Percentiles rank a stretch among this genome's conserved stretches.
These are phyloP conservation scores for Graptemys geographica DNA, from an alignment of 2,797 vertebrate genomes.

Conservation along the genomic window DNA sequence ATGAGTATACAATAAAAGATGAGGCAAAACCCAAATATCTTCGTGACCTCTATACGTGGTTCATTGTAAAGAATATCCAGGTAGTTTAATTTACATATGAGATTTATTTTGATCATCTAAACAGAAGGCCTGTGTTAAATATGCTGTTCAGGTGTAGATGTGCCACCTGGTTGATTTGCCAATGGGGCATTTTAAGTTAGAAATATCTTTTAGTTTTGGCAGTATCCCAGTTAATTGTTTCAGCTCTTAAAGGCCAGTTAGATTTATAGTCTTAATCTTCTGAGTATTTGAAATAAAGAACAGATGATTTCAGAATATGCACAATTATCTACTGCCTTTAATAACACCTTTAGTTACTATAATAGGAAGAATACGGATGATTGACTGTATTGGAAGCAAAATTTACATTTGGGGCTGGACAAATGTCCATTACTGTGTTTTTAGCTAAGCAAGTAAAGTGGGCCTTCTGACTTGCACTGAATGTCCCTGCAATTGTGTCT, in stretches of 20 bases:
- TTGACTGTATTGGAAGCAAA: neutral
- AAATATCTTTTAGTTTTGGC: conserved; percentile 24
- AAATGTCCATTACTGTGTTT: neutral
- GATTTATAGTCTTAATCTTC: conserved; percentile 48
- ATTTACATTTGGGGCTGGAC: neutral
- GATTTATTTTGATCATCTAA: neutral
- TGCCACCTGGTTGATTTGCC: neutral
- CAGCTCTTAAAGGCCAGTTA: conserved; percentile 24
- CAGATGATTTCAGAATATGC: conserved; percentile 35
- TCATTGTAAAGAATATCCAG: neutral
- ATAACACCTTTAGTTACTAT: conserved; percentile 51
- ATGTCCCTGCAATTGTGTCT: neutral
- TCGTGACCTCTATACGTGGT: neutral
- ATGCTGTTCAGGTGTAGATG: neutral
- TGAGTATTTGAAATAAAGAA: conserved; percentile 35
- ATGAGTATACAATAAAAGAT: neutral
- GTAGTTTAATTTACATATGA: neutral
- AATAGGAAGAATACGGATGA: conserved; percentile 35
- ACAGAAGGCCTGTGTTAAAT: neutral
- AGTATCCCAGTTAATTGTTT: neutral
- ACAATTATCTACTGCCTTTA: conserved; percentile 41
- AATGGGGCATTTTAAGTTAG: neutral
- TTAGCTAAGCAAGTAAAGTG: neutral
- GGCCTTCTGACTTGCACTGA: neutral
- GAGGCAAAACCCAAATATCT: neutral